A percentile compares a stretch with the other conserved stretches of the same genome.
Conservation (phyloP, 2,888 invertebrate genomes). For the Ichneumoninae sp. region DNA sequence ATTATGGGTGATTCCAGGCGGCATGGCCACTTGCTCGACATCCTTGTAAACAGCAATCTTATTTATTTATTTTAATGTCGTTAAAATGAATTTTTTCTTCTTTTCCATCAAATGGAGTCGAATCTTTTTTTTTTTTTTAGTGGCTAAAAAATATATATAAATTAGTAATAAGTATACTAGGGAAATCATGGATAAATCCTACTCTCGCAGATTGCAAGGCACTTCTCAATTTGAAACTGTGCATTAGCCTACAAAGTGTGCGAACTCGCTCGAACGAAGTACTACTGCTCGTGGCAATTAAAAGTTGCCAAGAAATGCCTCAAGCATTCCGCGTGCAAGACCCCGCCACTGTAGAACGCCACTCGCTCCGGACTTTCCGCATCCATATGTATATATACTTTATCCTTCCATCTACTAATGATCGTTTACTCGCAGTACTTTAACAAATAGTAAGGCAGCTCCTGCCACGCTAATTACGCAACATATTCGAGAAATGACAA, state of each 20-base stretch:
- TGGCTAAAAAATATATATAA: background rate
- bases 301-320: slow-evolving; percentile 13
- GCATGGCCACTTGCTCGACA: background rate
- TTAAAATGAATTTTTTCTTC: too few species aligned
- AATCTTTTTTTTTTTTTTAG: background rate
- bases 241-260: slow-evolving; percentile 18
- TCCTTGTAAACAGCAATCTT: background rate
- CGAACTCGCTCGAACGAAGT: slow-evolving; percentile 5
- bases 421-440: background rate
- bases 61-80: background rate
- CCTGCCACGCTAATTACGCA: background rate
- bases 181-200: background rate
- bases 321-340: background rate
- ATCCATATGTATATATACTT: background rate
- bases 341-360: background rate
- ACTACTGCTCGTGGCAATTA: slow-evolving; percentile 20
- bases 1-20: background rate
- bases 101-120: too few species aligned
- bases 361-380: background rate
- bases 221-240: background rate
- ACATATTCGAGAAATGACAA: background rate
- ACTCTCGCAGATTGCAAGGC: background rate
- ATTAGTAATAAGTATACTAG: background rate
- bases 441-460: background rate
- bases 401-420: slow-evolving; percentile 14